Evolutionary conservation across 1,140 invertebrate species (phyloP).

Genomic region (Scaptomyza montana): DNA sequence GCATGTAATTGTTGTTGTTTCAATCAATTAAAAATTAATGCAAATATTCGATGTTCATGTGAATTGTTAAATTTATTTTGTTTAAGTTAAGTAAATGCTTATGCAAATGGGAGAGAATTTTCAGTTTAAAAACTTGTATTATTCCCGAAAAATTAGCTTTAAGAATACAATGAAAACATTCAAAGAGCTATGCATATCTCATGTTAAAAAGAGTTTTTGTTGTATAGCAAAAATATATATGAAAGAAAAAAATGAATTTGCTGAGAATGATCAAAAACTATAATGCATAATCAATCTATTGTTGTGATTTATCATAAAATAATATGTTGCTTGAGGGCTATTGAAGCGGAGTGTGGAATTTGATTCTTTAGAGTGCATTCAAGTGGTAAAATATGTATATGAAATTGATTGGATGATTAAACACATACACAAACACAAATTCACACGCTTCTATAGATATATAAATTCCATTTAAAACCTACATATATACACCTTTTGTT

Average conservation of each 20-base stretch:
- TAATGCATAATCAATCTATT: constrained; percentile 39
- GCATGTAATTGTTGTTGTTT: constrained; percentile 25
- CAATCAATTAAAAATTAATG: constrained; percentile 1
- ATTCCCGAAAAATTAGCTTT: too few relatives aligned
- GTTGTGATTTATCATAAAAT: constrained; percentile 22
- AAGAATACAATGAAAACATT: too few relatives aligned
- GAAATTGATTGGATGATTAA: constrained; percentile 80
- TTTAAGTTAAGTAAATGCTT: too few relatives aligned
- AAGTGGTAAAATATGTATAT: constrained; percentile 78
- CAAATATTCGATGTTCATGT: not conserved
- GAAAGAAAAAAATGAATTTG: not conserved
- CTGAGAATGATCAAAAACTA: constrained; percentile 23
- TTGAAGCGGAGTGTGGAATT: constrained; percentile 46
- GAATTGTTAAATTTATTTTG: too few relatives aligned
- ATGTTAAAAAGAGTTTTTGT: too few relatives aligned
- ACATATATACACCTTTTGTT: constrained; percentile 24
- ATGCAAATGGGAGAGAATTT: too few relatives aligned
- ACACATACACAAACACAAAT: constrained; percentile 40
- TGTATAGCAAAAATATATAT: too few relatives aligned
- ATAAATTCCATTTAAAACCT: constrained; percentile 40
- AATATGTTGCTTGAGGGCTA: constrained; percentile 23
- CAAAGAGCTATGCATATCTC: too few relatives aligned
- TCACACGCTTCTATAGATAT: constrained; percentile 13
- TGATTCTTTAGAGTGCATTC: constrained; percentile 61
- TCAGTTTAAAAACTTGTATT: too few relatives aligned